A percentile compares a stretch with the other conserved stretches of the same genome.
These are phyloP conservation scores for Turritopsis dohrnii DNA, from an alignment of 30 jellyfish, hydroid and myxozoan genomes.

Conservation along the genomic window DNA sequence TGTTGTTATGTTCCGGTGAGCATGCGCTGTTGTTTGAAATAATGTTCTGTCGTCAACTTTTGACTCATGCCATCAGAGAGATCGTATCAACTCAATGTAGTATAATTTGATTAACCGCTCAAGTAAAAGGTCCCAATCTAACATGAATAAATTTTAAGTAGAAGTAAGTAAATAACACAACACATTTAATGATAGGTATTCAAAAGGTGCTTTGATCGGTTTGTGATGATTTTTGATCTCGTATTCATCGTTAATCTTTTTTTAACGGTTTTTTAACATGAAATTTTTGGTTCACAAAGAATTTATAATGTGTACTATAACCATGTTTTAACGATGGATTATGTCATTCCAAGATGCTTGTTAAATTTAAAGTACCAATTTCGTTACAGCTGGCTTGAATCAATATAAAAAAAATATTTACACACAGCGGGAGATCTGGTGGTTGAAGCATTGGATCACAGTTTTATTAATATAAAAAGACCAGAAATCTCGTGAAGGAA, in stretches of 20 bases:
- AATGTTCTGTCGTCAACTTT: no score
- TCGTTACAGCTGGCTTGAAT: background rate
- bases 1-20: no score
- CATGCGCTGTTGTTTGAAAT: no score
- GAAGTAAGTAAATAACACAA: no score
- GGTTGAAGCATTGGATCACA: background rate
- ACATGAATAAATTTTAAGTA: no score
- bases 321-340: background rate
- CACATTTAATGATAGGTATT: background rate
- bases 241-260: background rate
- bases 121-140: no score
- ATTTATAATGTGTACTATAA: background rate
- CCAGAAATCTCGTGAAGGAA: background rate
- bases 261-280: background rate
- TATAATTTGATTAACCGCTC: background rate
- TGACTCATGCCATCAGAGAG: no score
- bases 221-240: background rate
- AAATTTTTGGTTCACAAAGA: background rate
- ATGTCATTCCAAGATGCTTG: background rate
- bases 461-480: background rate
- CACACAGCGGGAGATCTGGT: background rate
- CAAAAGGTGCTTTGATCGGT: no score
- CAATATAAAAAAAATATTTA: no score
- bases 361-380: background rate
- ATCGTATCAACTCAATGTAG: background rate